Base-by-base conservation (phyloP, 2,113 vertebrate genomes). In the Lontra canadensis region DNA sequence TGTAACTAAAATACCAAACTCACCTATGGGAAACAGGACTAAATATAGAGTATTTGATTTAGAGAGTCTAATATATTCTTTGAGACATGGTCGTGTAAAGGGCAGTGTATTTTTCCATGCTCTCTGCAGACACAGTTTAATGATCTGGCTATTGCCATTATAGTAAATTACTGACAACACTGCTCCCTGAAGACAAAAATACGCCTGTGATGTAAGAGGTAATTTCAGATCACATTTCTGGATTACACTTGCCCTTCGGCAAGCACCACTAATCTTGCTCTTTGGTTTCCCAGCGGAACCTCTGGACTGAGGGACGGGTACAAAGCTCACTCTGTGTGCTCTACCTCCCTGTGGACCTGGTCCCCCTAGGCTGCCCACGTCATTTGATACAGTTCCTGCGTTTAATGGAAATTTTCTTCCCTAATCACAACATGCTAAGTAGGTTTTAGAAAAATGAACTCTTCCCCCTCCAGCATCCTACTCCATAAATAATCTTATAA, bases 381-480 rank as follows among this genome's bases (percentile, higher is more conserved):
- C 71, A 97, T 83, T 67, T 61, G 94, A 97, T 92, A 95, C 3
- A 81, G 81, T 44, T 84, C 13, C 85, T 97, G 89, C 79, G 76
- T 42, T 94, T 92, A 79, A 93, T 69, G 93, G 89, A 95, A 95
- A 79, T 18, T 78, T 96, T 90, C 52, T 82, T 47, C 6, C 10
- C 76, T 95, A 82, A 96, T 76, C 36, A 42, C 80, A 90, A 88
- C 80, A 96, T 52, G 57, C 69, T 97, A 97, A 96, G 39, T 87
- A 88, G 76, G 76, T 88, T 92, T 96, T 80, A 96, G 74, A 96
- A 90, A 36, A 95, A 92, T 78, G 63, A 65, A 34, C 55, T 69
- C 47, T 47, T 21, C 25, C 55, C 31, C 59, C 29, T 87, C 82
- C 74, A 90, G 93, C n/a, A 90, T 87, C 61, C 71, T 93, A 47